These are phyloP conservation scores for Adela reaumurella DNA, from an alignment of 2,888 invertebrate species.

Conservation along the genomic window DNA sequence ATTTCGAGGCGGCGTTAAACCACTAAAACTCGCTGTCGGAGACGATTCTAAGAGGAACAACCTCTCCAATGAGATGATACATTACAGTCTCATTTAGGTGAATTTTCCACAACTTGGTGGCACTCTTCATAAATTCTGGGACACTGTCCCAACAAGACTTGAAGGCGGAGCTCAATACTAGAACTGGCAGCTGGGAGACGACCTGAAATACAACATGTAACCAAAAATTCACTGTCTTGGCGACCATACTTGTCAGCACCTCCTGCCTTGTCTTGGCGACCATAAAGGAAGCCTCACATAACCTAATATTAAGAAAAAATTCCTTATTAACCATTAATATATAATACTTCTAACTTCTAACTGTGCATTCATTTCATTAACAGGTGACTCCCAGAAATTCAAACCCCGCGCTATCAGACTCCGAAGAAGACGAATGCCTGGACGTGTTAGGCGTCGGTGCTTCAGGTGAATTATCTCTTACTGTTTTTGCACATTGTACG, in stretches of 20 bases:
- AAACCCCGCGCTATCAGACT: slow-evolving; percentile 33
- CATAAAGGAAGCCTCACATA: not conserved
- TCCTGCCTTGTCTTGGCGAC: too few relatives aligned
- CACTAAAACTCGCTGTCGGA: slow-evolving; percentile 34
- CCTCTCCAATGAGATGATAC: slow-evolving; percentile 29
- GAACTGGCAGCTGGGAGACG: slow-evolving; percentile 33
- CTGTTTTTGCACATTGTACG: not conserved
- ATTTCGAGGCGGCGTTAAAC: slow-evolving; percentile 32
- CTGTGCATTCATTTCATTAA: too few relatives aligned
- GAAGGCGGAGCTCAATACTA: slow-evolving; percentile 37
- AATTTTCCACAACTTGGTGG: slow-evolving; percentile 2
- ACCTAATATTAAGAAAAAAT: not conserved
- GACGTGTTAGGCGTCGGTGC: slow-evolving; percentile 48
- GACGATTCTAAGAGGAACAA: slow-evolving; percentile 33
- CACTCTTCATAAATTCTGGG: too few relatives aligned
- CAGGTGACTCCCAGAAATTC: slow-evolving; percentile 29
- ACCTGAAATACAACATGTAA: slow-evolving; percentile 29
- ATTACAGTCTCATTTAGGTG: slow-evolving; percentile 18
- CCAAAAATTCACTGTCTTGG: too few relatives aligned
- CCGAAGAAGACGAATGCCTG: slow-evolving; percentile 43
- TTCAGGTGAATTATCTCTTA: slow-evolving; percentile 25
- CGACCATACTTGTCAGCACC: too few relatives aligned
- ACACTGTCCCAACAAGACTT: slow-evolving; percentile 38
- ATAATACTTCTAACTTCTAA: too few relatives aligned
- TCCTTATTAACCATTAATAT: too few relatives aligned